Base-by-base conservation (phyloP, 2,888 invertebrate species). In the Microplitis deprimator region DNA sequence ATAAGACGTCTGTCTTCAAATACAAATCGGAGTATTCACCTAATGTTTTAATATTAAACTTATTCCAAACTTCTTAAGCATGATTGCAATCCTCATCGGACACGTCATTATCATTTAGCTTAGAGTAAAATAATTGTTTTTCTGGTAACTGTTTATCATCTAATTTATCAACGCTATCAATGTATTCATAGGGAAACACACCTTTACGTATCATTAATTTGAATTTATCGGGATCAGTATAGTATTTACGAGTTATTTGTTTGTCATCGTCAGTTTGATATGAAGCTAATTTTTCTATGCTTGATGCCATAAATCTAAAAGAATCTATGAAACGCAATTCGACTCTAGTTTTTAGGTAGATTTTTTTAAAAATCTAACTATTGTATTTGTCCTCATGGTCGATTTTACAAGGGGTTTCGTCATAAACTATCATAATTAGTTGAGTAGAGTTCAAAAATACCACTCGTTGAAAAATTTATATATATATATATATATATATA, bases 141-240 rank as follows among this genome's bases (percentile, higher is more conserved):
- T 75, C 1, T 20, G 82, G 83, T 62, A 82, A 76, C 69, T 67
- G 13, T 5, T 59, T 67, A 29, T 84, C 83, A n/a, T 75, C 65
- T 38, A 82, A 67, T 72, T 76, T 82, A 1, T 64, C 13, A 60
- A 68, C 73, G 5, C 40, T 68, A 68, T 84, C 81, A 4, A 88
- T 59, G 75, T 85, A 87, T 4, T 88, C 86, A 79, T 86, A 88
- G 0, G 86, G 86, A 77, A 88, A 88, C 6, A 88, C 79, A 7
- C 86, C 85, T 79, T 87, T 88, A 20, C 81, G 68, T 5, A 62
- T 77, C 1, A 85, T 20, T 3, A 83, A 65, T 38, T 79, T 20
- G 29, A 83, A 77, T 60, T 83, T 65, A 2, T 76, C 74, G 0
- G 73, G 13, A 29, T 65, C 29, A 20, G 29, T 2, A 50, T 50